Base-by-base conservation (phyloP, 1,140 invertebrate species). In the Cecropterus lyciades region DNA sequence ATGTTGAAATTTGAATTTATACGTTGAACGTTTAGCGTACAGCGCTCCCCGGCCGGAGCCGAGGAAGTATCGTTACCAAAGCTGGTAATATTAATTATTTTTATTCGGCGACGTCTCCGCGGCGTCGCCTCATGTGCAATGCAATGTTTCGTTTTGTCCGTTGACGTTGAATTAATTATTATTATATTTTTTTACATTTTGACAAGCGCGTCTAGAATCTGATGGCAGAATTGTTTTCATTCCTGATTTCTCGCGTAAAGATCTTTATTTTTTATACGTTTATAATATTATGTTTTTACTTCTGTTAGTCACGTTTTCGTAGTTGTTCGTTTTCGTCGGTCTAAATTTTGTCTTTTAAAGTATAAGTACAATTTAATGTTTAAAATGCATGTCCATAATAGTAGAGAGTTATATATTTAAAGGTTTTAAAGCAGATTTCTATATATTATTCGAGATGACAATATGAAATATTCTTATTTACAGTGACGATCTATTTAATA, bases 251-350 rank as follows among this genome's bases (percentile, higher is more conserved):
- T 89, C 82, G 82, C 79, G 80, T 84, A 81, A 85, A 87, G 82
- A 87, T 88, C 82, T 91, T 91, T 91, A 90, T 90, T 91, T 91
- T 91, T 90, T 91, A 89, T 90, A 90, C 80, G 80, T 89, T 91
- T 89, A 79, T 86, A 83, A 79, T 72, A 68, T 72, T 73, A 65
- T 80, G 63, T 70, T 73, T 69, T 79, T 71, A 70, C 70, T 73
- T 76, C 57, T 62, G 67, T 71, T 80, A 77, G 77, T 72, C 62
- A 79, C 51, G 71, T 75, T 55, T 73, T 66, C 51, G 67, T 77
- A 65, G 66, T 74, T 65, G 67, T 79, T 79, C 70, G 73, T 82
- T 79, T 72, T 80, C 67, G 79, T 83, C 86, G 87, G 87, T 89
- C 87, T 89, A 89, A 87, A 87, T 84, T 77, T 63, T 80, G 73